Evolutionary conservation across 2,888 invertebrate genomes (phyloP).

Genomic region (Aromia moschata): DNA sequence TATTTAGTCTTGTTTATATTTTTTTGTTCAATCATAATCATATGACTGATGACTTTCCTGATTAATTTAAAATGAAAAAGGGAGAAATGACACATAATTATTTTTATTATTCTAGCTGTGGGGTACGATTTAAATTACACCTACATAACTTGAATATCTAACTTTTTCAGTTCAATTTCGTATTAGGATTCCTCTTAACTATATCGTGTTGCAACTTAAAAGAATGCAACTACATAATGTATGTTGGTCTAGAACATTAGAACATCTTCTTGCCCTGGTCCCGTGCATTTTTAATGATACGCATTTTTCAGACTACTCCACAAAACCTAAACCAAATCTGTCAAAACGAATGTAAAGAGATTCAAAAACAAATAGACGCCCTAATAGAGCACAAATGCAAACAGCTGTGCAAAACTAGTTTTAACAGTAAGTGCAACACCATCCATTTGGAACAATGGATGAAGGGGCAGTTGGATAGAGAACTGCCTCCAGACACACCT

Average conservation of each 20-base stretch:
- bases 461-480: conserved; percentile 62
- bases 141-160: no score
- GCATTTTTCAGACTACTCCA: conserved; percentile 53
- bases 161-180: no score
- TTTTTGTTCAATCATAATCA: no score
- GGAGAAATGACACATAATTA: no score
- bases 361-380: conserved; percentile 67
- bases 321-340: conserved; percentile 56
- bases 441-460: conserved; percentile 83
- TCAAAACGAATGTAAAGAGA: conserved; percentile 45
- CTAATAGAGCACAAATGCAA: conserved; percentile 73
- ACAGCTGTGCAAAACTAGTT: conserved; percentile 69
- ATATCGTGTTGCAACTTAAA: no score
- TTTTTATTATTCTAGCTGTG: no score
- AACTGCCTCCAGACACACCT: conserved; percentile 51
- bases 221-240: no score
- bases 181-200: no score
- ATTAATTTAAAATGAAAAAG: no score
- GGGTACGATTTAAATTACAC: no score
- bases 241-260: conserved; percentile 18
- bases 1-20: no score
- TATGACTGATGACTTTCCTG: no score
- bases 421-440: conserved; percentile 75
- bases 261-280: not conserved
- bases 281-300: conserved; percentile 42